phyloP scores from a whole-genome alignment of 2,797 vertebrate genomes.

The Poecilia velifera region DNA sequence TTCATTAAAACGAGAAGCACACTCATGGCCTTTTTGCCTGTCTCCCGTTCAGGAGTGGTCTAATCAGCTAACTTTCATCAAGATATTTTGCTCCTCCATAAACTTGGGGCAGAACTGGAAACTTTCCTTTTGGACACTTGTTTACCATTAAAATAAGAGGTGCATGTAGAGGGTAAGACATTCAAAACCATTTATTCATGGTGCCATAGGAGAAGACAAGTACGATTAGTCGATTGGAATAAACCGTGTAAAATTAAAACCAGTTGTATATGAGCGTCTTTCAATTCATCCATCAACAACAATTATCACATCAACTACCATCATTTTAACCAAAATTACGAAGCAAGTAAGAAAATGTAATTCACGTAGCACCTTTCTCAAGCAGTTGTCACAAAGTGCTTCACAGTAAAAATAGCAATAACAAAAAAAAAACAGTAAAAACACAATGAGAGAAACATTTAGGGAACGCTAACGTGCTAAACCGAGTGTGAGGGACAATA shows the following conservation, averaged over 20 bases:
- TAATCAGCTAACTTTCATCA: constrained; percentile 44
- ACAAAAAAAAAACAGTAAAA: background rate
- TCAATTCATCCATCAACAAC: background rate
- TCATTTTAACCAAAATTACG: background rate
- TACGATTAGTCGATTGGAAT: background rate
- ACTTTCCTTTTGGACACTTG: constrained; percentile 24
- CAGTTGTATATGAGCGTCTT: background rate
- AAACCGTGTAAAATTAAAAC: background rate
- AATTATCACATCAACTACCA: background rate
- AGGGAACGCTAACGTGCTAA: too few species aligned
- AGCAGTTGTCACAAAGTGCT: background rate
- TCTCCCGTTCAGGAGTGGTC: constrained; percentile 32
- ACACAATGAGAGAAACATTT: too few species aligned
- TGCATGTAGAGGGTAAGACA: background rate
- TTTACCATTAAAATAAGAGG: background rate
- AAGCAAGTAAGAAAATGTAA: background rate
- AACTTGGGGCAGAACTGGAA: constrained; percentile 34
- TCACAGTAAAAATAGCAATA: background rate
- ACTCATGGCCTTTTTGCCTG: constrained; percentile 47
- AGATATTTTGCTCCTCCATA: constrained; percentile 20
- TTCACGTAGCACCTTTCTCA: background rate
- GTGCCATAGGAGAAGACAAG: background rate
- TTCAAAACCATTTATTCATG: background rate
- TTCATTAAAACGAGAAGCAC: constrained; percentile 45
- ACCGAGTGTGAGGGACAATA: background rate